Conservation (phyloP, 2,113 vertebrate genomes). For the Geococcyx californianus region DNA sequence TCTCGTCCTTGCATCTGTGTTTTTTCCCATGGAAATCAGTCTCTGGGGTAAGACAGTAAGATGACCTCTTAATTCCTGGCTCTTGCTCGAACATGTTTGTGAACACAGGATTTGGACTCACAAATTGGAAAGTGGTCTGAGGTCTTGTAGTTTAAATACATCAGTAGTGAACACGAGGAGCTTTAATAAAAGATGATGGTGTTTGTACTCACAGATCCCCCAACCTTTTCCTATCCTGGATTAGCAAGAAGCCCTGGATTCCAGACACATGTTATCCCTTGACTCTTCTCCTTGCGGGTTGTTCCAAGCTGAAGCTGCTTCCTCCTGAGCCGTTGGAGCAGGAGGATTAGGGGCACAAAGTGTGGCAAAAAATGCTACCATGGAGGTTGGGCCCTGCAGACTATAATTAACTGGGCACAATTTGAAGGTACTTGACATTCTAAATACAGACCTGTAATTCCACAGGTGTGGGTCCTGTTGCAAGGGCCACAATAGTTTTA, state of each 20-base stretch:
- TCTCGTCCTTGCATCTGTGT: background rate
- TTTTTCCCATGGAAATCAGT: background rate
- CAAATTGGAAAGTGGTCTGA: background rate
- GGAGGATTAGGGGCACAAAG: background rate
- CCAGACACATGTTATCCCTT: background rate
- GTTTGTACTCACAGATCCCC: background rate
- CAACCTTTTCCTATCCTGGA: rapidly evolving
- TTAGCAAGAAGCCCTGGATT: background rate
- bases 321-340: background rate
- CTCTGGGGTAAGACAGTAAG: background rate
- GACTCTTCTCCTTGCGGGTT: background rate
- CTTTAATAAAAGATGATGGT: background rate
- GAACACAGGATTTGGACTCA: background rate
- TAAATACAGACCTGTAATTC: background rate
- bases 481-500: background rate
- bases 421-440: background rate
- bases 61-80: background rate
- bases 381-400: background rate
- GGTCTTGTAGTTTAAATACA: background rate
- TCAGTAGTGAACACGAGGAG: background rate
- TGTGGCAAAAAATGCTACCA: background rate
- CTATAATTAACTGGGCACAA: background rate
- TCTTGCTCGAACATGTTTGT: background rate
- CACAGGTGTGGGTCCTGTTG: background rate
- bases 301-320: background rate